These are phyloP conservation scores for Dorcus hopei DNA, from an alignment of 2,888 invertebrate species.

Conservation along the genomic window DNA sequence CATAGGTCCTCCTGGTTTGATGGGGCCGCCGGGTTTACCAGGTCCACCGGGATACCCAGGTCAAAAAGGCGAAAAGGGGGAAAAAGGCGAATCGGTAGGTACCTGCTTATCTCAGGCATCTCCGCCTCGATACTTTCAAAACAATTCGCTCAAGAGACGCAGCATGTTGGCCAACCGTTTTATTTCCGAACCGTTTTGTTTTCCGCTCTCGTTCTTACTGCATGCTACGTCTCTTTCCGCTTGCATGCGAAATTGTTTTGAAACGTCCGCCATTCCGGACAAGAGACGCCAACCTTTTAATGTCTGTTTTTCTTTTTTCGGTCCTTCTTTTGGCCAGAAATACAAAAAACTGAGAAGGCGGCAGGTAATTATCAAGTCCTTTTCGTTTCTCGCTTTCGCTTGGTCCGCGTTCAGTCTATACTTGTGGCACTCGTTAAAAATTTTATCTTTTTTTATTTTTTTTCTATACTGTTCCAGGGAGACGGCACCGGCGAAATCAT, in stretches of 20 bases:
- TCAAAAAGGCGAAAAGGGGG: slow-evolving; percentile 85
- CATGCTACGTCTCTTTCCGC: too few relatives aligned
- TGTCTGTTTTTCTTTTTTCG: slow-evolving; percentile 17
- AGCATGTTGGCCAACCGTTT: too few relatives aligned
- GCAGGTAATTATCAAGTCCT: slow-evolving; percentile 63
- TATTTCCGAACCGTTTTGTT: too few relatives aligned
- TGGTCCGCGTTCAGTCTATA: background rate
- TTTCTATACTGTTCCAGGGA: slow-evolving; percentile 62
- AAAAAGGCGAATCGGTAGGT: slow-evolving; percentile 90
- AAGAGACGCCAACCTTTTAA: background rate
- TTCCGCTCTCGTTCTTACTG: too few relatives aligned
- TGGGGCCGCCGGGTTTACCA: slow-evolving; percentile 87
- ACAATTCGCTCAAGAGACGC: too few relatives aligned
- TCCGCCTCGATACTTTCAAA: background rate
- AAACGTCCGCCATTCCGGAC: background rate
- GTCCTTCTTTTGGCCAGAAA: slow-evolving; percentile 55
- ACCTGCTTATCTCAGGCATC: background rate
- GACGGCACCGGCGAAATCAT: slow-evolving; percentile 77
- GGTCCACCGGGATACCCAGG: slow-evolving; percentile 86
- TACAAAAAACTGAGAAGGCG: slow-evolving; percentile 79
- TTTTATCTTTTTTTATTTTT: slow-evolving; percentile 41
- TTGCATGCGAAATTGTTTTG: background rate
- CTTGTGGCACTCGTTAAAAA: slow-evolving; percentile 7
- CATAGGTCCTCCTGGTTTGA: slow-evolving; percentile 89
- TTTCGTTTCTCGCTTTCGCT: slow-evolving; percentile 13